phyloP scores from a whole-genome alignment of 2,113 vertebrate genomes.

The Athene noctua region DNA sequence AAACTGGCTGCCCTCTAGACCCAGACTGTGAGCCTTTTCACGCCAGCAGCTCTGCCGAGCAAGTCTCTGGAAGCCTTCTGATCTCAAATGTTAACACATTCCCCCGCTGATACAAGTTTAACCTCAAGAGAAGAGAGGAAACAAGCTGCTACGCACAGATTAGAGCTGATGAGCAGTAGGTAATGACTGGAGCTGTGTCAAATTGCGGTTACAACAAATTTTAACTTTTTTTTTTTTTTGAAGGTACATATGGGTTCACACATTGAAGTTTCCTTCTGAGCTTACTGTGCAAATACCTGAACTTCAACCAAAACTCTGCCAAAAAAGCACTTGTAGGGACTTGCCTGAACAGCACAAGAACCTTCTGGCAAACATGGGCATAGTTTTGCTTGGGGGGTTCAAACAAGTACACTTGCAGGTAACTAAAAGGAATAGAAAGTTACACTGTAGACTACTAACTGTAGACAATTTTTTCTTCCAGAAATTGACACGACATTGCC shows the following conservation, averaged over 20 bases:
- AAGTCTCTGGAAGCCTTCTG: not conserved
- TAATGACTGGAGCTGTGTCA: not conserved
- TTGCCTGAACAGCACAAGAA: not conserved
- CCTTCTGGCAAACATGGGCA: not conserved
- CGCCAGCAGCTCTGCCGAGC: not conserved
- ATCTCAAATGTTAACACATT: not conserved
- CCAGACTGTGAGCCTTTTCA: not conserved
- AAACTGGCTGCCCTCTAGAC: not conserved
- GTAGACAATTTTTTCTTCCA: not conserved
- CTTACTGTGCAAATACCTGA: not conserved
- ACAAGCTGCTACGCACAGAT: conserved; percentile 4
- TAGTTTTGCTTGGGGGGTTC: not conserved
- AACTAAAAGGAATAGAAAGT: not conserved
- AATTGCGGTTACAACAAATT: not conserved
- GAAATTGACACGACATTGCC: not conserved
- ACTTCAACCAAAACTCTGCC: conserved; percentile 2
- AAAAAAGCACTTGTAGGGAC: not conserved
- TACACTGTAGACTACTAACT: not conserved
- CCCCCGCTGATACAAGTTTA: not conserved
- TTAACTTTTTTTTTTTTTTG: not conserved
- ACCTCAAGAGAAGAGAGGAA: conserved; percentile 28
- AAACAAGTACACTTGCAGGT: not conserved
- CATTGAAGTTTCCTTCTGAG: not conserved
- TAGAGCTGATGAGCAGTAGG: conserved; percentile 23
- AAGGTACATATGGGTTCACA: not conserved